Evolutionary conservation across 2,113 vertebrate genomes (phyloP).

Genomic region (Alectura lathami): DNA sequence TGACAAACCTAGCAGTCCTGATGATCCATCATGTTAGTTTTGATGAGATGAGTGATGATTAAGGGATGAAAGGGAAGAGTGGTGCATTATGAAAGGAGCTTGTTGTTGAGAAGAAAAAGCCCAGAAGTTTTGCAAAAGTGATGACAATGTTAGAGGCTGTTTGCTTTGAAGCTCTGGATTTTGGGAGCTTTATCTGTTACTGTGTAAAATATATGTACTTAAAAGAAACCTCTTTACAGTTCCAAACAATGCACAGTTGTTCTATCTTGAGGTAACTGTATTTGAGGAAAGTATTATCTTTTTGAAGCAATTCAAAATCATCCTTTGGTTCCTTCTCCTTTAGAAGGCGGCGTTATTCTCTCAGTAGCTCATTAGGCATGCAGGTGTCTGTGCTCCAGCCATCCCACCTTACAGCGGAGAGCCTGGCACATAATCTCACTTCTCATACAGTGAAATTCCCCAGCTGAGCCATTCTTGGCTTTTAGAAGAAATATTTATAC

Average conservation of each 20-base stretch:
- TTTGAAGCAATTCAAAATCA: not conserved
- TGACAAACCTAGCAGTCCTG: not conserved
- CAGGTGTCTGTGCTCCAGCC: constrained; percentile 15
- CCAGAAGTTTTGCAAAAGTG: not conserved
- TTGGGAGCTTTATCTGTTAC: not conserved
- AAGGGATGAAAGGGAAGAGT: not conserved
- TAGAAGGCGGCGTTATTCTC: not conserved
- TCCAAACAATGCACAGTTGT: not conserved
- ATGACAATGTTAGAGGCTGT: not conserved
- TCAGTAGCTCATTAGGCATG: not conserved
- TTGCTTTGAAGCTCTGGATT: not conserved
- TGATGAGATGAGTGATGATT: not conserved
- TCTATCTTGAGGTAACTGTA: not conserved
- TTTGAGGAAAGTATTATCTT: not conserved
- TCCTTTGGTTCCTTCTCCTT: not conserved
- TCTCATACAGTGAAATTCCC: constrained; percentile 23
- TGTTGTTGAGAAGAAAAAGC: not conserved
- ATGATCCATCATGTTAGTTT: not conserved
- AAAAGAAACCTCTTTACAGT: not conserved
- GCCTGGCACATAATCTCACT: constrained; percentile 14
- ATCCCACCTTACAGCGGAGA: constrained; percentile 9
- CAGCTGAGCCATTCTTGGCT: constrained; percentile 52
- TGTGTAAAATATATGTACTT: not conserved
- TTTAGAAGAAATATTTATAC: constrained; percentile 23
- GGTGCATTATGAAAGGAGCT: not conserved